Percentiles rank a stretch among this genome's conserved stretches.
Evolutionary conservation across 2,797 vertebrate species (phyloP).

Genomic region (Toxotes lorentzi): DNA sequence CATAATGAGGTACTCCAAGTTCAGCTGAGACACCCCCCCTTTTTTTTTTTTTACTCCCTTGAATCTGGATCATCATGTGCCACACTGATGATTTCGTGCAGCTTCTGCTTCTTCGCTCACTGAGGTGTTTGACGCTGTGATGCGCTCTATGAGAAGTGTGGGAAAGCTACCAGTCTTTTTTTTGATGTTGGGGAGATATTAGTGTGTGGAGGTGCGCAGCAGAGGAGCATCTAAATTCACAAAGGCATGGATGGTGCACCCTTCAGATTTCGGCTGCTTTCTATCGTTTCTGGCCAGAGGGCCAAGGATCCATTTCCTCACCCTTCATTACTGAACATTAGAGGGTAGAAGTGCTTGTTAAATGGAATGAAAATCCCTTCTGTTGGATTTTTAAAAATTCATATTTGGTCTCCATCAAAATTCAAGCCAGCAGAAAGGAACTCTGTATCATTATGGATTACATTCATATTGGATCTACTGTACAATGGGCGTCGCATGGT

Average conservation of each 20-base stretch:
- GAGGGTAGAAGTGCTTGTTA: not conserved
- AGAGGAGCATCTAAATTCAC: conserved; percentile 53
- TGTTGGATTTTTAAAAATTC: not conserved
- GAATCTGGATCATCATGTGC: conserved; percentile 43
- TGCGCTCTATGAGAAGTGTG: conserved; percentile 36
- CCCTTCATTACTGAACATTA: conserved; percentile 11
- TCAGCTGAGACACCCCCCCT: conserved; percentile 40
- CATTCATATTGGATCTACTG: not conserved
- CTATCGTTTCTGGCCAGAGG: conserved; percentile 13
- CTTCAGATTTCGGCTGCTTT: not conserved
- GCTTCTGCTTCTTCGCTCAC: conserved; percentile 37
- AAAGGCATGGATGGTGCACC: conserved; percentile 46
- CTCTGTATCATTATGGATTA: not conserved
- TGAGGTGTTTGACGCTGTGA: conserved; percentile 55
- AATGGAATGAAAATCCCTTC: not conserved
- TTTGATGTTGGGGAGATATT: conserved; percentile 45
- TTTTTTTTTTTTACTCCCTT: not conserved
- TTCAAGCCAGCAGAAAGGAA: not conserved
- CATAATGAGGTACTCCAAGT: conserved; percentile 42
- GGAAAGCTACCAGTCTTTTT: conserved; percentile 49
- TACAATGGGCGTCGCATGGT: too few species aligned
- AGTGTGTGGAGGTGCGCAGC: conserved; percentile 17
- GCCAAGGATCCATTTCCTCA: not conserved
- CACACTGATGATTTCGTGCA: conserved; percentile 31
- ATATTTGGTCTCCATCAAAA: not conserved